These are phyloP conservation scores for Oscheius myriophilus DNA, from an alignment of 2,888 invertebrate genomes.

Conservation along the genomic window DNA sequence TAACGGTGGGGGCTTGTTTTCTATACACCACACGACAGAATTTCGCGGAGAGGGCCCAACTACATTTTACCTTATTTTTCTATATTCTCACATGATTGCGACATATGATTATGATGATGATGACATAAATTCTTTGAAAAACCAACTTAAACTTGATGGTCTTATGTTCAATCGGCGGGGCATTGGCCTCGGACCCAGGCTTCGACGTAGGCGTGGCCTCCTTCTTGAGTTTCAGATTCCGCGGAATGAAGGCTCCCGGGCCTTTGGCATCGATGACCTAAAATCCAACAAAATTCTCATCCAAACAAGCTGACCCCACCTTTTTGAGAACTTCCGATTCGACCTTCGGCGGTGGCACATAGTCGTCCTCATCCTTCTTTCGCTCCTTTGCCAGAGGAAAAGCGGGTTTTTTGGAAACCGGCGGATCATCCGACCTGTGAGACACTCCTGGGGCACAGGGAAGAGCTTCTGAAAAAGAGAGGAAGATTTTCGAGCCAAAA, in stretches of 20 bases:
- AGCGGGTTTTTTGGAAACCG: too few species aligned
- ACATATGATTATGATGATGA: too few species aligned
- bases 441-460: slow-evolving; percentile 15
- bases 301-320: not conserved
- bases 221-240: slow-evolving; percentile 23
- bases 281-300: not conserved
- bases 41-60: too few species aligned
- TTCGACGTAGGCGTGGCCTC: not conserved
- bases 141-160: too few species aligned
- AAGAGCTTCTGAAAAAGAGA: slow-evolving; percentile 6
- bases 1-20: too few species aligned
- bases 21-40: too few species aligned
- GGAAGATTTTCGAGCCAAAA: not conserved
- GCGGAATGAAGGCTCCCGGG: slow-evolving; percentile 20
- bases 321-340: slow-evolving; percentile 23
- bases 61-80: too few species aligned
- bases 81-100: too few species aligned
- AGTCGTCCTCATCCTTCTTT: not conserved
- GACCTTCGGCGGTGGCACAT: not conserved
- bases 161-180: too few species aligned
- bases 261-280: slow-evolving; percentile 23
- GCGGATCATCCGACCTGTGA: not conserved
- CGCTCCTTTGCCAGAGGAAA: slow-evolving; percentile 18
- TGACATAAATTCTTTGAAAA: too few species aligned
- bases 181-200: not conserved